phyloP scores from a whole-genome alignment of 2,888 invertebrate species.

The Leptinotarsa rubiginosa region DNA sequence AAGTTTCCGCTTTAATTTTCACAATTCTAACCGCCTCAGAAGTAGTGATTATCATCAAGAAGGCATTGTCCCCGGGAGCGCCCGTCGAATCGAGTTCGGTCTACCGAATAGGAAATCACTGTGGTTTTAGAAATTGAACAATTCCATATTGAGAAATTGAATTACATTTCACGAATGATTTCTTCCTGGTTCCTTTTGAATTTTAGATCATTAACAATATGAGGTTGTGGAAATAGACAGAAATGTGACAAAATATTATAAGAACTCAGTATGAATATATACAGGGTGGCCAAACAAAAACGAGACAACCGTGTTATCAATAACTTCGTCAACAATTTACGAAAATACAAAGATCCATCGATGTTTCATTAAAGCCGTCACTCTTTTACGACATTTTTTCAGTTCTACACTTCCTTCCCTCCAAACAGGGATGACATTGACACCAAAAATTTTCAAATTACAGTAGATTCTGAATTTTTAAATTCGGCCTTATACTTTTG shows the following conservation, averaged over 20 bases:
- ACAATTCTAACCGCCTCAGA: slow-evolving; percentile 37
- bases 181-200: slow-evolving; percentile 18
- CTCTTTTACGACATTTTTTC: too few species aligned
- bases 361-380: too few species aligned
- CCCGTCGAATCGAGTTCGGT: slow-evolving; percentile 54
- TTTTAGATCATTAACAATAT: background rate
- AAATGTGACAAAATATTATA: background rate
- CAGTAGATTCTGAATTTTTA: too few species aligned
- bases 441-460: too few species aligned
- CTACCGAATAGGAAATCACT: slow-evolving; percentile 64
- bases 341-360: too few species aligned
- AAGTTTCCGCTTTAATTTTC: slow-evolving; percentile 37
- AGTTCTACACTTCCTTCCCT: too few species aligned
- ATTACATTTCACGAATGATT: slow-evolving; percentile 57
- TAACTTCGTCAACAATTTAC: too few species aligned
- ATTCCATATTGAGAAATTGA: slow-evolving; percentile 65
- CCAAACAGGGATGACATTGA: too few species aligned
- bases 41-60: slow-evolving; percentile 58
- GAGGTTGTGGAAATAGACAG: slow-evolving; percentile 1
- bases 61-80: slow-evolving; percentile 53
- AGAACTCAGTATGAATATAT: too few species aligned
- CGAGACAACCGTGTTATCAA: too few species aligned
- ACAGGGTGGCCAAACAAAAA: too few species aligned
- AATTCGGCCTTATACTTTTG: too few species aligned
- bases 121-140: slow-evolving; percentile 67